Base-by-base conservation (phyloP, 2,113 vertebrate genomes). In the Lutjanus erythropterus region DNA sequence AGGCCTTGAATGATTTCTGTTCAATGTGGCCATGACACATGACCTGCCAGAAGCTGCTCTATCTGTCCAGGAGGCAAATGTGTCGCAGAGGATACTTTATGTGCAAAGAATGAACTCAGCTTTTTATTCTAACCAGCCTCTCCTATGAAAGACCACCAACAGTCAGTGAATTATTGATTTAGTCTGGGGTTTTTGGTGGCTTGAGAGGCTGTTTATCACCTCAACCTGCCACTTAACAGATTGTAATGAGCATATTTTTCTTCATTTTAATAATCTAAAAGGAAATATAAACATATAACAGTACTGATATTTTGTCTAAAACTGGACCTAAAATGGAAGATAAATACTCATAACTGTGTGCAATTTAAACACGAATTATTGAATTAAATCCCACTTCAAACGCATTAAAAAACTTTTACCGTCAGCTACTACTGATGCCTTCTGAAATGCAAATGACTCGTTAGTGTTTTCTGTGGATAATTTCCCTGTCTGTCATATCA, bases 11-110 rank as follows among this genome's bases (percentile, higher is more conserved):
- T 81, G 52, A 61, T 75, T 58, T 78, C 44, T 81, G 70, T 55
- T 72, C 70, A 56, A 56, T 6, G n/a, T 65, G 78, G 31, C 78
- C 75, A 12, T 85, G 85, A 85, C 76, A 83, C 80, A 85, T 74
- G 85, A 82, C 72, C 71, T 59, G 62, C 56, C 33, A 69, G 23
- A 73, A 46, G 53, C 60, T 64, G 47, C 59, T 50, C 29, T 16
- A 82, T 58, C 52, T n/a, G 46, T 61, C 81, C 76, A 14, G 31
- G 47, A 61, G 62, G 61, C 44, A 66, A 55, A 81, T 35, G 62
- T 53, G 72, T 62, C 75, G 84, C 19, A 84, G 55, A 53, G 50
- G 49, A 65, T 70, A 56, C 42, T 75, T 56, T 9, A 75, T 75
- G 58, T 70, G 39, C 64, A 79, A 44, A 18, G 23, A 70, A 67